Evolutionary conservation across 92 coral and sea anemone species (phyloP), one percentile per base, ranked within the genome.

Genomic region (Galaxea fascicularis): DNA sequence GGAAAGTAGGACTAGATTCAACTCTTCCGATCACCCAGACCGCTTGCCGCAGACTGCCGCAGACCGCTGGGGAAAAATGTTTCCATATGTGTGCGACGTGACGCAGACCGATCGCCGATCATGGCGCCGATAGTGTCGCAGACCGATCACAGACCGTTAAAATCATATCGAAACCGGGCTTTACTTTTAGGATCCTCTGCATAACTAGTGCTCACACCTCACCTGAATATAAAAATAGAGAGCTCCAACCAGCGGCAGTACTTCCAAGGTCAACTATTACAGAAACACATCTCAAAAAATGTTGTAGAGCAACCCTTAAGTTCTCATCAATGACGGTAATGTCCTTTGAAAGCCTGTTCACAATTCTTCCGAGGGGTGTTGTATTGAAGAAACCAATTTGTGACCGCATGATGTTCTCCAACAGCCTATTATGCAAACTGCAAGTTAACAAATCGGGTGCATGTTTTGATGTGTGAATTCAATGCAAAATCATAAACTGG

Each of bases 311-410:
- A 22, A 62, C 47, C 14, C 91, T 92, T 1, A 91, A 25, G 35
- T 74, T 82, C 30, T 76, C 89, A 62, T 93, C 97, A 20, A 93
- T 86, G 15, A 86, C 88, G 52, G 79, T 78, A 20, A 91, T 86
- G 76, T 93, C 97, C 77, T 93, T 93, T 14, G 97, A 93, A 79
- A 93, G 88, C 11, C 85, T 70, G 76, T 93, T 93, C 31, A 93
- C 94, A 66, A 93, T 93, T 20, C 97, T 79, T 26, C 97, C 97
- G 41, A 84, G 91, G 1, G 97, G 97, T 25, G 94, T 93, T 51
- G 95, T 93, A 89, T 93, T 94, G 53, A 91, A 93, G 62, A 91
- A 93, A 27, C 89, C 62, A 89, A 93, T 88, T 1, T 93, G 93
- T 17, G 90, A 88, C 57, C 83, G 91, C 86, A 93, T 64, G 60